Percentiles rank a stretch among this genome's conserved stretches.
Evolutionary conservation across 2,888 invertebrate genomes (phyloP).

Genomic region (Steinernema hermaphroditum): DNA sequence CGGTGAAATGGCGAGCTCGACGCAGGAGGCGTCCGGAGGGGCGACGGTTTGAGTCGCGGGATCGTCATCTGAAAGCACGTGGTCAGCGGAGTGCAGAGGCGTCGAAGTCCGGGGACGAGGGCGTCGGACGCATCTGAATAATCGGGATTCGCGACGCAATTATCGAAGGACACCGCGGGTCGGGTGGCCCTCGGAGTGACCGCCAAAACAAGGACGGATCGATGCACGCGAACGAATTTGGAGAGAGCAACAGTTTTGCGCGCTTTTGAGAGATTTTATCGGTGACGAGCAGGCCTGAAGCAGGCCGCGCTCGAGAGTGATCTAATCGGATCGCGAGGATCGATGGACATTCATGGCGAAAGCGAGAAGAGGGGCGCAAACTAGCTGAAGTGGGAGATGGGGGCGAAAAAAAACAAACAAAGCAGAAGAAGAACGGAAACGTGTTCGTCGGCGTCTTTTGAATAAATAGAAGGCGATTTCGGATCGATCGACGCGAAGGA

Average conservation of each 20-base stretch:
- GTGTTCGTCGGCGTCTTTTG: not conserved
- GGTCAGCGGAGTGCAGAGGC: not conserved
- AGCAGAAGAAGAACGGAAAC: not conserved
- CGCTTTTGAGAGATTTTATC: slow-evolving; percentile 23
- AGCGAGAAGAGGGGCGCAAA: not conserved
- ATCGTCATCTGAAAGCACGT: slow-evolving; percentile 16
- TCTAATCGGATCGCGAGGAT: slow-evolving; percentile 9
- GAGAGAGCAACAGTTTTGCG: slow-evolving; percentile 11
- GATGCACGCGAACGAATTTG: not conserved
- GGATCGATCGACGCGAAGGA: not conserved
- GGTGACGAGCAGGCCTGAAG: not conserved
- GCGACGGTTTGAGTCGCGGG: slow-evolving; percentile 20
- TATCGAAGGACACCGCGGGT: not conserved
- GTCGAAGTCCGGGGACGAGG: not conserved
- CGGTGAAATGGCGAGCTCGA: not conserved
- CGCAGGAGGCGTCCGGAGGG: not conserved
- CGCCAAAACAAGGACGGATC: slow-evolving; percentile 15
- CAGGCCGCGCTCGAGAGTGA: not conserved
- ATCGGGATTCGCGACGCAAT: not conserved
- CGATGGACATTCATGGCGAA: slow-evolving; percentile 1
- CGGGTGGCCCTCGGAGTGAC: slow-evolving; percentile 18
- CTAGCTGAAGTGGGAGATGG: too few species aligned
- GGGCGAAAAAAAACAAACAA: not conserved
- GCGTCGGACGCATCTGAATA: not conserved
- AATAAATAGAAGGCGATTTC: not conserved